These are phyloP conservation scores for Lasius platythorax DNA, from an alignment of 2,888 invertebrate genomes.

Conservation along the genomic window DNA sequence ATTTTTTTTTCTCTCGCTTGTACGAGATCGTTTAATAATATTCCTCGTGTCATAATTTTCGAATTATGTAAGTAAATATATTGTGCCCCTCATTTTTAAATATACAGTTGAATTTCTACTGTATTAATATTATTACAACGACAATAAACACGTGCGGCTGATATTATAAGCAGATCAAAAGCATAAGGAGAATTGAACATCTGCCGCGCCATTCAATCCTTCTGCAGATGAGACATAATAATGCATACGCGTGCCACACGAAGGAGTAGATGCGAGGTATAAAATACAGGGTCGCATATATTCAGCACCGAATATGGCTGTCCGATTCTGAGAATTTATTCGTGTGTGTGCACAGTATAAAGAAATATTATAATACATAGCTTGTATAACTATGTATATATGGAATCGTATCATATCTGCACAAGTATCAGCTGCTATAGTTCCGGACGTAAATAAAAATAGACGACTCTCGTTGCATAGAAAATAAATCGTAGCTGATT, in stretches of 20 bases:
- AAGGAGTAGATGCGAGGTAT: slow-evolving; percentile 31
- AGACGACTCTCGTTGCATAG: background rate
- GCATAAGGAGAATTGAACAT: slow-evolving; percentile 66
- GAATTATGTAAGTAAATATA: background rate
- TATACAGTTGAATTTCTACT: background rate
- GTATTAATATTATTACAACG: slow-evolving; percentile 12
- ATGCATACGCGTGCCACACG: slow-evolving; percentile 63
- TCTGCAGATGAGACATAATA: slow-evolving; percentile 53
- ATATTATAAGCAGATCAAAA: slow-evolving; percentile 55
- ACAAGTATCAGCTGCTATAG: background rate
- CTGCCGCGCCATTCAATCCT: slow-evolving; percentile 70
- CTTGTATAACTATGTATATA: background rate
- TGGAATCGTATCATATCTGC: background rate
- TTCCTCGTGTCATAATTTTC: background rate
- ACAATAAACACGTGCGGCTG: slow-evolving; percentile 57
- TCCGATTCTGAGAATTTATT: background rate
- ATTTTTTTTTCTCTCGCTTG: background rate
- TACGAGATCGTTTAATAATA: background rate
- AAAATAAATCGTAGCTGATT: slow-evolving; percentile 12
- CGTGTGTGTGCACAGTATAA: background rate
- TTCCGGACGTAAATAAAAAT: slow-evolving; percentile 9
- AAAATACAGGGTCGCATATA: background rate
- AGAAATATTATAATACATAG: background rate
- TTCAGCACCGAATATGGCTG: background rate
- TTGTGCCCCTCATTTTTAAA: background rate